These are phyloP conservation scores for Sinella curviseta DNA, from an alignment of 1,140 invertebrate species.

Conservation along the genomic window DNA sequence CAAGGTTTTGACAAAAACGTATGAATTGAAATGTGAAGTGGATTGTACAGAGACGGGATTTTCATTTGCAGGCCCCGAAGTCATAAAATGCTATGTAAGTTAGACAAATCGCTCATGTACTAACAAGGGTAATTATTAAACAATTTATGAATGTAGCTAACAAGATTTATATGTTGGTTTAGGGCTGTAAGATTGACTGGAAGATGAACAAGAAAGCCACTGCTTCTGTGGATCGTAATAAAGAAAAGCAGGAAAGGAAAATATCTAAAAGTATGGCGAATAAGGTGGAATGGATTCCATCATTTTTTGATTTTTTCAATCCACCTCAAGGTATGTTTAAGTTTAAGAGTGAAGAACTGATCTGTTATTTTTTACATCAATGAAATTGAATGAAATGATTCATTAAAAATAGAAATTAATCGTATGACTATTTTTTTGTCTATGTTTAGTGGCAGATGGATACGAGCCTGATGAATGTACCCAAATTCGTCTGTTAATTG, in stretches of 20 bases:
- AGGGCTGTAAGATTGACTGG: conserved; percentile 65
- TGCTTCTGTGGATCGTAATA: conserved; percentile 65
- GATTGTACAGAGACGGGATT: conserved; percentile 91
- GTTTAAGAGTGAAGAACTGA: too few species aligned
- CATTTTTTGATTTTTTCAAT: conserved; percentile 70
- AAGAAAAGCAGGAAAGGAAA: conserved; percentile 65
- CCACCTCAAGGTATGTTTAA: conserved; percentile 60
- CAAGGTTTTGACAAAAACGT: conserved; percentile 88
- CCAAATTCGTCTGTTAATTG: conserved; percentile 74
- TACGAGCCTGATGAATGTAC: conserved; percentile 73
- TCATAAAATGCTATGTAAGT: conserved; percentile 85
- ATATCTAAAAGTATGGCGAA: conserved; percentile 62
- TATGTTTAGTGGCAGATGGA: conserved; percentile 62
- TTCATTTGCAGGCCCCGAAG: conserved; percentile 96
- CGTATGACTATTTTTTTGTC: not conserved
- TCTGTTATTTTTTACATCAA: conserved; percentile 38
- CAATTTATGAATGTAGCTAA: not conserved
- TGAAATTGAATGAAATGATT: too few species aligned
- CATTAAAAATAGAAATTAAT: not conserved
- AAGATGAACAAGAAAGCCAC: conserved; percentile 68
- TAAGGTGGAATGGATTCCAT: conserved; percentile 61
- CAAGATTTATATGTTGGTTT: too few species aligned
- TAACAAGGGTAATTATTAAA: too few species aligned
- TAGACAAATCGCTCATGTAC: not conserved
- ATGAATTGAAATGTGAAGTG: conserved; percentile 89